phyloP scores from a whole-genome alignment of 2,113 vertebrate genomes.

The Muntiacus muntjak region DNA sequence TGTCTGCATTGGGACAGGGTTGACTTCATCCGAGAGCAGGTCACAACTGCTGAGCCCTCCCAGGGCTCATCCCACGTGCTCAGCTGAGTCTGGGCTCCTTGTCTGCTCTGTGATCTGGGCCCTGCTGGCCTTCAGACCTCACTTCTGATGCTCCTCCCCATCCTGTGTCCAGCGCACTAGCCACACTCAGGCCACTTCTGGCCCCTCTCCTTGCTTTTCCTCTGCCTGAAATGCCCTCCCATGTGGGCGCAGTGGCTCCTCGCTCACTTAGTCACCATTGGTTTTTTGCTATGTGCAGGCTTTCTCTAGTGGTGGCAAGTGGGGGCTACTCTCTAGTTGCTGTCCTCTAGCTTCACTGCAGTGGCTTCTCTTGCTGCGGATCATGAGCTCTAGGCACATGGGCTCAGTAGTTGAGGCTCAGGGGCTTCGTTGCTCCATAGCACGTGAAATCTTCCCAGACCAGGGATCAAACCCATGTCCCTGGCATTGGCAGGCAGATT shows the following conservation, averaged over 20 bases:
- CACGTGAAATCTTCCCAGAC: neutral
- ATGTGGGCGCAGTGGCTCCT: fast-evolving
- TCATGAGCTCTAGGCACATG: neutral
- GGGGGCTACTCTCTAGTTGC: neutral
- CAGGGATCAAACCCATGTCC: neutral
- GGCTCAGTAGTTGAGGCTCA: neutral
- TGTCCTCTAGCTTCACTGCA: neutral
- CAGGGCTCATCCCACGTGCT: fast-evolving
- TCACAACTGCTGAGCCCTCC: fast-evolving
- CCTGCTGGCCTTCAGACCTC: fast-evolving
- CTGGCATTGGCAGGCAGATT: neutral
- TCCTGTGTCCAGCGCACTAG: fast-evolving
- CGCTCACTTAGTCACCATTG: neutral
- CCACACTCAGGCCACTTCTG: fast-evolving
- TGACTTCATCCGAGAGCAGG: fast-evolving
- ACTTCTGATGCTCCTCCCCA: fast-evolving
- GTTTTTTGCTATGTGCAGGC: neutral
- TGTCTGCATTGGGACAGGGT: fast-evolving
- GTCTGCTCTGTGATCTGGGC: fast-evolving
- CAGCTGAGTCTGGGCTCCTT: fast-evolving
- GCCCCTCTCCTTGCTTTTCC: no score
- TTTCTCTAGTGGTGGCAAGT: neutral
- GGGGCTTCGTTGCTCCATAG: neutral
- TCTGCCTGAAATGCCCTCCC: no score
- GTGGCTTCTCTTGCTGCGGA: neutral